Conservation (phyloP, 1,140 invertebrate species). For the Drosophila micromelanica region DNA sequence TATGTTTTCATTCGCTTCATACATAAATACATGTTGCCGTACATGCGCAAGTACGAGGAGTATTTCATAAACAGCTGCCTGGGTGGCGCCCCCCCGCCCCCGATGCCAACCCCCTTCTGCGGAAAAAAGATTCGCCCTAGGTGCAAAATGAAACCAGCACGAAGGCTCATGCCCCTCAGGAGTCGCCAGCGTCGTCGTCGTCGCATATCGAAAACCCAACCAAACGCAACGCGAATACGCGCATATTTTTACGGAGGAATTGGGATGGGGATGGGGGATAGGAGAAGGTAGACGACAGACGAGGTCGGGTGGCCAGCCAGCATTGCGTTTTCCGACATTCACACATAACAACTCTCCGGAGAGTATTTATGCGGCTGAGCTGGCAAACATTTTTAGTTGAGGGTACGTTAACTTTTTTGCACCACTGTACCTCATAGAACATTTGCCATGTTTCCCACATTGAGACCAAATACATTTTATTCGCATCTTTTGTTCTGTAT, state of each 20-base stretch:
- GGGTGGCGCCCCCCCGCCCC: slow-evolving; percentile 49
- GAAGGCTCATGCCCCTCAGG: slow-evolving; percentile 31
- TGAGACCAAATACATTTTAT: slow-evolving; percentile 60
- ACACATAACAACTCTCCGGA: slow-evolving; percentile 72
- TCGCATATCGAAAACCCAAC: slow-evolving; percentile 42
- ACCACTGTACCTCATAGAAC: slow-evolving; percentile 51
- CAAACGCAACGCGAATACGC: slow-evolving; percentile 45
- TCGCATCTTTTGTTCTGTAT: slow-evolving; percentile 72
- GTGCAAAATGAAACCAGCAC: slow-evolving; percentile 54
- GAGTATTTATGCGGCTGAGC: slow-evolving; percentile 78
- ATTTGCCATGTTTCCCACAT: slow-evolving; percentile 71
- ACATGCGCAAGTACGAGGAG: slow-evolving; percentile 59
- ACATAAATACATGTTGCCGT: slow-evolving; percentile 77
- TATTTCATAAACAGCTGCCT: slow-evolving; percentile 79
- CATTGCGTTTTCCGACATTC: slow-evolving; percentile 47
- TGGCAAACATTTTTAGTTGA: slow-evolving; percentile 57
- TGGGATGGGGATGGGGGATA: not conserved
- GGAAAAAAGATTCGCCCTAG: slow-evolving; percentile 37
- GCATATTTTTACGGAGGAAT: slow-evolving; percentile 49
- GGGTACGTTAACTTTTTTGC: slow-evolving; percentile 63
- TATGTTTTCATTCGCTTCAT: slow-evolving; percentile 79
- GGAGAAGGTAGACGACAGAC: too few species aligned
- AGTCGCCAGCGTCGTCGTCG: slow-evolving; percentile 19
- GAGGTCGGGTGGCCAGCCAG: slow-evolving; percentile 10
- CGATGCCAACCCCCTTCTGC: too few species aligned